phyloP scores from a whole-genome alignment of 1,140 invertebrate genomes.

The Monomorium pharaonis region DNA sequence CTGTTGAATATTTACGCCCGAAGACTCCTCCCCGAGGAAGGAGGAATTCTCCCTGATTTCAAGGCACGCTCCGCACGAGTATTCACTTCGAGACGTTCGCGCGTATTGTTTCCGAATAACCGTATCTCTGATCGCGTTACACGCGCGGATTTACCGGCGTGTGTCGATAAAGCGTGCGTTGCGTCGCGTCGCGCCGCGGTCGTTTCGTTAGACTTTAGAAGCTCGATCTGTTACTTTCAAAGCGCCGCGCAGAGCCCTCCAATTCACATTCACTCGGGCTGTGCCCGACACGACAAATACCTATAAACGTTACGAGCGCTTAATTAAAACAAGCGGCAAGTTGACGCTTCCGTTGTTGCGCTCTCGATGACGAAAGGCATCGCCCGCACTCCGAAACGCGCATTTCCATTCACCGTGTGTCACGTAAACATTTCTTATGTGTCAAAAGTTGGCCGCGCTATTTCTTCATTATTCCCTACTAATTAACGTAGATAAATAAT shows the following conservation, averaged over 20 bases:
- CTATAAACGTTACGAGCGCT: neutral
- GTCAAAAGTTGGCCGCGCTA: constrained; percentile 1
- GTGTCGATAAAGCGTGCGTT: neutral
- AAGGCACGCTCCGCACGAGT: neutral
- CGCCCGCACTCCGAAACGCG: constrained; percentile 26
- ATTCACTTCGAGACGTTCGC: neutral
- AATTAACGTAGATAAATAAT: constrained; percentile 34
- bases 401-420: constrained; percentile 19
- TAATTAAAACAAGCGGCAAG: constrained; percentile 36
- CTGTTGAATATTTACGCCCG: constrained; percentile 6
- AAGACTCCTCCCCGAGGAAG: neutral
- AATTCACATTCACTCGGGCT: neutral
- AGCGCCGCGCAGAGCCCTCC: neutral
- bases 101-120: neutral
- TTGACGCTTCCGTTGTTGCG: constrained; percentile 33
- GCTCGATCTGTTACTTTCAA: no score
- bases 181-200: no score
- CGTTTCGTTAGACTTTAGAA: neutral
- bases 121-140: neutral
- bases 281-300: constrained; percentile 15
- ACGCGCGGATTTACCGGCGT: neutral
- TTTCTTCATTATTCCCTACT: constrained; percentile 9
- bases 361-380: constrained; percentile 33
- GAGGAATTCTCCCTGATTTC: no score
- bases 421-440: constrained; percentile 30